These are phyloP conservation scores for Lamprologus ornatipinnis DNA, from an alignment of 2,113 vertebrate species.

Conservation along the genomic window DNA sequence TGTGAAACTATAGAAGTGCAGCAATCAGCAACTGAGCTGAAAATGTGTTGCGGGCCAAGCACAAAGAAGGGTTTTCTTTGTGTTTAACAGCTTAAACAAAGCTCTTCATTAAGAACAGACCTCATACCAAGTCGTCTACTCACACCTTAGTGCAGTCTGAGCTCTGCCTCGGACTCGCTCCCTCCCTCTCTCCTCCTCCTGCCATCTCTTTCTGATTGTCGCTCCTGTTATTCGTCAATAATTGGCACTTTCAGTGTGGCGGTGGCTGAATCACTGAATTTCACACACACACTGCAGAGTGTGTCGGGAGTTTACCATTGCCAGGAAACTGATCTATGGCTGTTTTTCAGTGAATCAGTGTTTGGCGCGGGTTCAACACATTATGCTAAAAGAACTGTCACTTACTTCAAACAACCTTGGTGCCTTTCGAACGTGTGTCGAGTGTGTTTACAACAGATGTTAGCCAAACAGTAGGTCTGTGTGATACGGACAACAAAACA, in stretches of 20 bases:
- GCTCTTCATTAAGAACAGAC: constrained; percentile 47
- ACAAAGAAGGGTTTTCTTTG: constrained; percentile 15
- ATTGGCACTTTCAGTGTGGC: constrained; percentile 4
- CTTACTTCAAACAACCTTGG: neutral
- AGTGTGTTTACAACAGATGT: neutral
- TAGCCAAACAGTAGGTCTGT: neutral
- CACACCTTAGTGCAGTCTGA: constrained; percentile 38
- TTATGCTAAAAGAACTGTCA: neutral
- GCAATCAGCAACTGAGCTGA: neutral
- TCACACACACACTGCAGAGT: neutral
- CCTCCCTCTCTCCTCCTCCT: neutral
- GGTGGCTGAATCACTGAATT: neutral
- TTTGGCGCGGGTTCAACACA: constrained; percentile 1
- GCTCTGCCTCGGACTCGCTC: neutral
- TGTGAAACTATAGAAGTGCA: neutral
- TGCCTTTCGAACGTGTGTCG: neutral
- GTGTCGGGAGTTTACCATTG: neutral
- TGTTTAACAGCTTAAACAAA: constrained; percentile 54
- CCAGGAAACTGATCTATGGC: constrained; percentile 12
- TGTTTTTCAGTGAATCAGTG: constrained; percentile 17
- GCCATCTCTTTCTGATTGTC: constrained; percentile 1
- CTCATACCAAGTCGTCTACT: constrained; percentile 47
- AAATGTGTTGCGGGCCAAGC: neutral
- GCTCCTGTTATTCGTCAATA: constrained; percentile 32
- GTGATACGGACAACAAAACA: neutral